Base-by-base conservation (phyloP, 2,797 vertebrate species). In the Pseudochaenichthys georgianus region DNA sequence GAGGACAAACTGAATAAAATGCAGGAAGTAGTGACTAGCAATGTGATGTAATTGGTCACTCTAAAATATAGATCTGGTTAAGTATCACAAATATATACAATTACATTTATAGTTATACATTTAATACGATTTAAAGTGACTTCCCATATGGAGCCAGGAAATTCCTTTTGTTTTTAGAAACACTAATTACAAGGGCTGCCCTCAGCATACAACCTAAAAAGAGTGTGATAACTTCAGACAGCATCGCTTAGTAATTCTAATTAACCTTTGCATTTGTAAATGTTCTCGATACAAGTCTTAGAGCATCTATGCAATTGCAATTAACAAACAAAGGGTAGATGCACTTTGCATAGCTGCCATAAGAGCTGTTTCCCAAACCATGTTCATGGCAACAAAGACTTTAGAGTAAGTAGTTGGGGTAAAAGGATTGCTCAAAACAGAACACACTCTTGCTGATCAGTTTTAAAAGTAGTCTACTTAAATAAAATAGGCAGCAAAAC, bases 261-360 rank as follows among this genome's bases (percentile, higher is more conserved):
- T 90, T 87, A 89, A 91, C 79, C 81, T 85, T 48, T 65, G 46
- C 51, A 57, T 81, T 54, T 77, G 6, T 59, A 80, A 85, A 85
- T 71, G 67, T 61, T 73, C 51, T 9, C 23, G 50, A 79, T 84
- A 65, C 34, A 70, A 79, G 59, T 67, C 52, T 38, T 67, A 17
- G 31, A 76, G 57, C 59, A 64, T 76, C 51, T 69, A 63, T 67
- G 41, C 31, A 83, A 89, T 61, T 74, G 61, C 78, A 84, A 52
- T 28, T 3, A 53, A 17, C 55, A 70, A 12, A 42, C 50, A 72
- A 54, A 38, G 34, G 34, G 34, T 38, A 38, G 34, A 38, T 63
- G 57, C n/a, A 46, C 45, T 67, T 82, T 31, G 41, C 41, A 75
- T 52, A 70, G 46, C 79, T 53, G 34, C 41, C 43, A 78, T 73